A percentile compares a stretch with the other conserved stretches of the same genome.
Evolutionary conservation across 1,140 invertebrate species (phyloP).

Genomic region (Trichoplusia ni): DNA sequence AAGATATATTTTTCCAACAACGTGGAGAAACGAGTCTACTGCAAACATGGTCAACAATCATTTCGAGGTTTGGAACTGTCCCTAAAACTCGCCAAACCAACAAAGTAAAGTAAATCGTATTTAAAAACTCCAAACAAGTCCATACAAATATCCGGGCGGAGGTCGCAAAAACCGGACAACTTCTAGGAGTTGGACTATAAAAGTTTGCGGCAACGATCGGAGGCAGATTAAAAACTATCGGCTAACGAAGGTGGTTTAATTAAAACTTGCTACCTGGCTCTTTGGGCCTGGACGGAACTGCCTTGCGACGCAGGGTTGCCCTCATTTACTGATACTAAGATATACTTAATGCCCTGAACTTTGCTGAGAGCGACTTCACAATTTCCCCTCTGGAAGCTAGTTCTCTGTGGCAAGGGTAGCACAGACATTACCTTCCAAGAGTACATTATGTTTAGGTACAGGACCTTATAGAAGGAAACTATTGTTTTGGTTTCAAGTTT

Average conservation of each 20-base stretch:
- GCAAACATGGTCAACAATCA: background rate
- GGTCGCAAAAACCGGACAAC: background rate
- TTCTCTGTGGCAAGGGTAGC: too few relatives aligned
- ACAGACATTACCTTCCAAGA: too few relatives aligned
- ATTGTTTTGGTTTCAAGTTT: too few relatives aligned
- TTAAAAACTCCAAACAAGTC: slow-evolving; percentile 15
- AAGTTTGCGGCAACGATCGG: slow-evolving; percentile 21
- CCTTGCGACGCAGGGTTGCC: background rate
- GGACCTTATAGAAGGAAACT: too few relatives aligned
- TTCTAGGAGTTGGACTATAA: slow-evolving; percentile 1
- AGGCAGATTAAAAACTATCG: slow-evolving; percentile 37
- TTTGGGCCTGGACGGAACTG: background rate
- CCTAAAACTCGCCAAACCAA: background rate
- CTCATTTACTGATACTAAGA: too few relatives aligned
- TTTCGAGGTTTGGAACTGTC: slow-evolving; percentile 19
- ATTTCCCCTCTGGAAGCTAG: too few relatives aligned
- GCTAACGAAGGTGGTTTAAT: slow-evolving; percentile 38
- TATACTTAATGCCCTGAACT: too few relatives aligned
- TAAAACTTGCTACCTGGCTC: slow-evolving; percentile 36
- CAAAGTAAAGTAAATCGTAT: slow-evolving; percentile 18
- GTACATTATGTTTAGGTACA: too few relatives aligned
- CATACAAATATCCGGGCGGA: slow-evolving; percentile 17
- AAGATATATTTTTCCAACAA: too few relatives aligned
- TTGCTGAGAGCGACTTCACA: too few relatives aligned
- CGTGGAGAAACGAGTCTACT: background rate